phyloP scores from a whole-genome alignment of 2,797 vertebrate genomes.

The Rhinophrynus dorsalis region DNA sequence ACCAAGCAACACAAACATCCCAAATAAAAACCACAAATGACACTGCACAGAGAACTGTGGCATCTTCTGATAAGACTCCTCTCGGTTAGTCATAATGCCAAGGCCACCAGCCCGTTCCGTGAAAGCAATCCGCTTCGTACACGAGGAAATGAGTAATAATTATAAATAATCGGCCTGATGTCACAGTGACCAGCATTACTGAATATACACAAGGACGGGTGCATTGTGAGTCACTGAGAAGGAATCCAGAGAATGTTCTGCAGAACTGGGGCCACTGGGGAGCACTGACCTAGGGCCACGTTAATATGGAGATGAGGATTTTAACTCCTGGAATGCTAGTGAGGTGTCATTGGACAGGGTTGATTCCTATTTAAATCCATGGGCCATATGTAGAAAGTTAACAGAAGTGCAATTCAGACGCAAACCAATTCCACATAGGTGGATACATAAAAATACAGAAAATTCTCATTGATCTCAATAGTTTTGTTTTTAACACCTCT shows the following conservation, averaged over 20 bases:
- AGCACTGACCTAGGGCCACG: neutral
- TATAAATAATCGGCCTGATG: too few relatives aligned
- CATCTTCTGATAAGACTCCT: neutral
- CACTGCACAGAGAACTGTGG: neutral
- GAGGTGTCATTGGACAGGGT: too few relatives aligned
- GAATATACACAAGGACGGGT: neutral
- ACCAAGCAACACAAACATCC: neutral
- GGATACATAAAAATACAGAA: too few relatives aligned
- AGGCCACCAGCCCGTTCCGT: neutral
- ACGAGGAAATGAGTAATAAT: neutral
- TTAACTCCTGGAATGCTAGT: too few relatives aligned
- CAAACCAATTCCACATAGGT: too few relatives aligned
- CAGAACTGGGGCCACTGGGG: neutral
- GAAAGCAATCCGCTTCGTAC: neutral
- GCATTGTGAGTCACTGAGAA: neutral
- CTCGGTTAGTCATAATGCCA: neutral
- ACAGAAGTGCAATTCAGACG: too few relatives aligned
- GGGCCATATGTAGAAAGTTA: too few relatives aligned
- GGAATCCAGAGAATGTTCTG: constrained; percentile 19
- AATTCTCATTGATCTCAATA: too few relatives aligned
- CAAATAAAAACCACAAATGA: too few relatives aligned
- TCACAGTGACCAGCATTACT: neutral
- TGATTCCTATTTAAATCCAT: too few relatives aligned
- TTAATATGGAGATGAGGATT: too few relatives aligned
- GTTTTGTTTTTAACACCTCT: too few relatives aligned